Evolutionary conservation across 2,888 invertebrate genomes (phyloP).

Genomic region (Chironomus riparius): DNA sequence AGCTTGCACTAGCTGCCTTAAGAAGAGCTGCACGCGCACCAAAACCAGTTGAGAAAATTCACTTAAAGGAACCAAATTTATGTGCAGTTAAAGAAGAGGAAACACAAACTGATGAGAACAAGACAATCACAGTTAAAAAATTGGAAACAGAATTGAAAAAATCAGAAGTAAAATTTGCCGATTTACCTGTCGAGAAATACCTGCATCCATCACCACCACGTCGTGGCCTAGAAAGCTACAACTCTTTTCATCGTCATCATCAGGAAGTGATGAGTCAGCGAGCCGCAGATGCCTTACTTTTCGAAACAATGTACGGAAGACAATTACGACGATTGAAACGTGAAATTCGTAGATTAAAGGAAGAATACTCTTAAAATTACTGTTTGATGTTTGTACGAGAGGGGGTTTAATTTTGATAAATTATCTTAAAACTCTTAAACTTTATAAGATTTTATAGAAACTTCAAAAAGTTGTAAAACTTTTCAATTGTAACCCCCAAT

Average conservation of each 20-base stretch:
- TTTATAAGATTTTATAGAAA: neutral
- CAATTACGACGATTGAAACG: constrained; percentile 11
- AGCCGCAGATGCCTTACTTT: constrained; percentile 7
- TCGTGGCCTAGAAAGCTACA: neutral
- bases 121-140: neutral
- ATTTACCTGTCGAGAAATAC: neutral
- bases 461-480: neutral
- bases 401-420: too few relatives aligned
- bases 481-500: neutral
- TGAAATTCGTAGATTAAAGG: constrained; percentile 19
- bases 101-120: neutral
- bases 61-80: neutral
- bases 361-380: constrained; percentile 11
- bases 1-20: constrained; percentile 4
- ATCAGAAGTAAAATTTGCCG: neutral
- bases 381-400: too few relatives aligned
- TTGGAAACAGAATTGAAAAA: neutral
- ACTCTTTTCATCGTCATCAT: neutral
- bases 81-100: neutral
- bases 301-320: constrained; percentile 22
- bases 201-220: constrained; percentile 10
- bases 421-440: too few relatives aligned
- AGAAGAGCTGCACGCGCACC: constrained; percentile 14
- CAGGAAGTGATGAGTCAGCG: constrained; percentile 24
- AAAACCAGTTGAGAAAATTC: constrained; percentile 9